Percentiles rank a stretch among this genome's conserved stretches.
Evolutionary conservation across 2,113 vertebrate genomes (phyloP).

Genomic region (Epinephelus fuscoguttatus): DNA sequence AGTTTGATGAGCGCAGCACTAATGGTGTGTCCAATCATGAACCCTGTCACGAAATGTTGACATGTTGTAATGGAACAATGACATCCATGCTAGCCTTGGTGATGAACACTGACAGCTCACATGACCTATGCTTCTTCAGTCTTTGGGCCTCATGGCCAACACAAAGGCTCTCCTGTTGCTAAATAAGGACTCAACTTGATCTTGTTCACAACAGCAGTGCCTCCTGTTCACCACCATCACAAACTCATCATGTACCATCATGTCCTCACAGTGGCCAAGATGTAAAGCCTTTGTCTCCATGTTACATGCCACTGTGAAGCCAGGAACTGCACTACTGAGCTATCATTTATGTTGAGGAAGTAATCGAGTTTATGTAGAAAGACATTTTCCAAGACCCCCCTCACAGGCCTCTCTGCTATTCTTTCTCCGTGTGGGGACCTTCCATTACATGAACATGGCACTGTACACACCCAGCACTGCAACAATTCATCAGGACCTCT

Average conservation of each 20-base stretch:
- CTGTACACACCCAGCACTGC: conserved; percentile 38
- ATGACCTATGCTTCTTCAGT: conserved; percentile 65
- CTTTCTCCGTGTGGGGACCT: conserved; percentile 2
- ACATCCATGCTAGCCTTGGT: conserved; percentile 42
- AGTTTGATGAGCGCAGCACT: conserved; percentile 23
- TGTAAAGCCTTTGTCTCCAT: conserved; percentile 48
- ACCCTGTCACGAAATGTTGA: conserved; percentile 63
- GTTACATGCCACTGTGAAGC: conserved; percentile 24
- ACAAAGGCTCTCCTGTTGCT: conserved; percentile 70
- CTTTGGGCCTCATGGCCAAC: conserved; percentile 30
- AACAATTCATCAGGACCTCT: conserved; percentile 36
- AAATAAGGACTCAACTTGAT: conserved; percentile 55
- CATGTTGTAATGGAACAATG: conserved; percentile 65
- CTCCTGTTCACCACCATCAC: conserved; percentile 47
- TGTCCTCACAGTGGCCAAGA: not conserved
- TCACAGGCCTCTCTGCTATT: conserved; percentile 26
- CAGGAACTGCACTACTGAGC: conserved; percentile 1
- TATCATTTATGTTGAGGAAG: conserved; percentile 13
- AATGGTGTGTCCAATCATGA: conserved; percentile 45
- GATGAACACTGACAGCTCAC: conserved; percentile 74
- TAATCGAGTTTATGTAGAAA: conserved; percentile 42
- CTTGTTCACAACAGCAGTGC: conserved; percentile 60
- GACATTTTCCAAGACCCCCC: conserved; percentile 18
- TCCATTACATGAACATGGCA: not conserved
- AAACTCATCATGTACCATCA: conserved; percentile 28